Evolutionary conservation across 2,888 invertebrate genomes (phyloP), one percentile per base, ranked within the genome.

Genomic region (Rambutsinella grinnellia): DNA sequence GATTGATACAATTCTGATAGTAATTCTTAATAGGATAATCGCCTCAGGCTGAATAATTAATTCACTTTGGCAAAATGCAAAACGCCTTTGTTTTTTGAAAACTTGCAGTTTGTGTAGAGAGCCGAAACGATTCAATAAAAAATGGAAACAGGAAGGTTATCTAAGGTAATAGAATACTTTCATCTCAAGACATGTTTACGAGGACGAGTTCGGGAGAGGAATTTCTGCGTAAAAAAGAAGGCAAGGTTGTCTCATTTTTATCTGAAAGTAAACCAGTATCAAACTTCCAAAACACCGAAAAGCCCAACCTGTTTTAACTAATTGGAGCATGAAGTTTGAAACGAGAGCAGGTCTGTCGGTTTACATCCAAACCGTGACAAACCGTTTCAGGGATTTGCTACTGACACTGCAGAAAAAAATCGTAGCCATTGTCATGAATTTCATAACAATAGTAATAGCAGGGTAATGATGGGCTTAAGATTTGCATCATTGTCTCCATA

Each of bases 251-350:
- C 6, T 8, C 5, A 36, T 5, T 36, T 36, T 8, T 36, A 36
- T 36, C 5, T 8, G 36, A 8, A 13, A 13, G 13, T 36, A 5
- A 36, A 13, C 36, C 36, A 36, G 36, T 13, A 8, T 8, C 13
- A 13, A 36, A 8, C 13, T 13, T 36, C 13, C 36, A 13, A 36
- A 13, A 36, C 5, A 36, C 36, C 36, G 36, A 36, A 36, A 36
- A 36, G 36, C 36, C 36, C 36, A 13, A 13, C 13, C 36, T 8
- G 36, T 8, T 46, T 27, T 44, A 46, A 70, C 17, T 61, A 72
- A 72, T 65, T 72, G 72, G 72, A 58, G 72, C 72, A 72, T 72
- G 72, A 65, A 72, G 51, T 57, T 53, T 36, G 13, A 53, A 57
- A 13, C 53, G 21, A 49, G 17, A 51, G 19, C 54, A n/a, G 6